A percentile compares a stretch with the other conserved stretches of the same genome.
phyloP scores from a whole-genome alignment of 2,888 invertebrate species.

The Gari tellinella region DNA sequence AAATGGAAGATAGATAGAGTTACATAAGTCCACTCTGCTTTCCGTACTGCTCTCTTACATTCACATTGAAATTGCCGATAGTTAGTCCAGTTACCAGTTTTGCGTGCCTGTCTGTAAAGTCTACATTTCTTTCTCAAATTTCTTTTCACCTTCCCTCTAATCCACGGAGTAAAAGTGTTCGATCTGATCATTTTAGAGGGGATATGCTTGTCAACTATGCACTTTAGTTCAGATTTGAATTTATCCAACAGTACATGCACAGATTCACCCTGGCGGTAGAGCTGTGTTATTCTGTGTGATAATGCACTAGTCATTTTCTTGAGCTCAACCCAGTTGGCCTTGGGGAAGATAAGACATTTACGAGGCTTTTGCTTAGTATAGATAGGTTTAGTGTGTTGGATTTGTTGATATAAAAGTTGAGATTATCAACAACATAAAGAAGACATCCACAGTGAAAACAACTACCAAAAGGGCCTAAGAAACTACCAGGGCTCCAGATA shows the following conservation, averaged over 20 bases:
- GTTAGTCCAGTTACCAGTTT: conserved; percentile 32
- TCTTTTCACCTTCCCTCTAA: conserved; percentile 14
- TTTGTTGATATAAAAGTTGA: too few species aligned
- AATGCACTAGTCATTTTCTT: conserved; percentile 3
- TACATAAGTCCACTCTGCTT: conserved; percentile 39
- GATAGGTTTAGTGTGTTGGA: conserved; percentile 33
- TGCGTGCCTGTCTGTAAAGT: conserved; percentile 43
- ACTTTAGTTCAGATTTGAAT: not conserved
- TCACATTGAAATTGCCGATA: conserved; percentile 31
- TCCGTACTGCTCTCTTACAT: conserved; percentile 17
- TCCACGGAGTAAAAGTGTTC: conserved; percentile 23
- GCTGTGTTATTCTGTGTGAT: not conserved
- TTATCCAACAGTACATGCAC: conserved; percentile 12
- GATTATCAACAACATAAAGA: too few species aligned
- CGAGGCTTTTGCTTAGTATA: conserved; percentile 23
- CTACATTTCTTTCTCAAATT: conserved; percentile 21
- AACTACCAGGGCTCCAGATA: too few species aligned
- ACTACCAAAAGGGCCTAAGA: too few species aligned
- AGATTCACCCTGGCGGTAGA: not conserved
- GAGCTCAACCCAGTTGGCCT: conserved; percentile 34
- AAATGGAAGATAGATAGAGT: too few species aligned
- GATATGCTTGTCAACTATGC: not conserved
- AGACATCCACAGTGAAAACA: too few species aligned
- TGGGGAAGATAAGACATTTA: conserved; percentile 26
- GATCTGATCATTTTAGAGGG: conserved; percentile 19